Percentiles rank a stretch among this genome's conserved stretches.
These are phyloP conservation scores for Spongilla lacustris DNA, from an alignment of 37 sponge, comb jelly and placozoan genomes.

Conservation along the genomic window DNA sequence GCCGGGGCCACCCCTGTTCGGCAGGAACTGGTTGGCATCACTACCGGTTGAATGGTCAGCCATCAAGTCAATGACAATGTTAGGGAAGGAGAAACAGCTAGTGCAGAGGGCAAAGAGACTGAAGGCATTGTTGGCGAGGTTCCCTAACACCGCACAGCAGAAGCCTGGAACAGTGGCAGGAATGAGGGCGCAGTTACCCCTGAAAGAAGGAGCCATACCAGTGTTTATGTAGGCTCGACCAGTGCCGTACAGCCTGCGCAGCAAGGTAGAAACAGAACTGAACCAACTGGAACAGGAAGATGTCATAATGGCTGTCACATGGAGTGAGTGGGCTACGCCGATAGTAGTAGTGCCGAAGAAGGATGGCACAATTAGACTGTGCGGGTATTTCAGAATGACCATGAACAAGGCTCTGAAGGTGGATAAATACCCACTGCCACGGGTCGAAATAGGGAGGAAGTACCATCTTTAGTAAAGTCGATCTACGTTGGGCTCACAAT, in stretches of 20 bases:
- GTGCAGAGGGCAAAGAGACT: not conserved
- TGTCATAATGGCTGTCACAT: constrained; percentile 7
- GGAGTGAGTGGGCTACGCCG: constrained; percentile 12
- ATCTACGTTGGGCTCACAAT: constrained; percentile 5
- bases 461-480: constrained; percentile 5
- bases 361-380: too few species aligned
- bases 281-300: constrained; percentile 15
- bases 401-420: constrained; percentile 12
- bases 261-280: constrained; percentile 43
- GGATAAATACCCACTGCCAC: constrained; percentile 25
- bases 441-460: constrained; percentile 18
- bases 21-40: constrained; percentile 33
- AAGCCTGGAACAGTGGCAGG: constrained; percentile 20
- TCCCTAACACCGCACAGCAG: not conserved
- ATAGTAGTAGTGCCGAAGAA: constrained; percentile 7
- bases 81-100: not conserved
- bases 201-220: constrained; percentile 29
- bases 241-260: constrained; percentile 49
- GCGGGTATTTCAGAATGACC: not conserved
- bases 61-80: not conserved
- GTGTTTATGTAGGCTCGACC: constrained; percentile 36
- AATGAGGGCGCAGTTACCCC: not conserved
- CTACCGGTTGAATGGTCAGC: not conserved
- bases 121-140: not conserved
- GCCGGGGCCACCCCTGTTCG: constrained; percentile 34